These are phyloP conservation scores for Phoebastria nigripes DNA, from an alignment of 2,797 vertebrate species.

Conservation along the genomic window DNA sequence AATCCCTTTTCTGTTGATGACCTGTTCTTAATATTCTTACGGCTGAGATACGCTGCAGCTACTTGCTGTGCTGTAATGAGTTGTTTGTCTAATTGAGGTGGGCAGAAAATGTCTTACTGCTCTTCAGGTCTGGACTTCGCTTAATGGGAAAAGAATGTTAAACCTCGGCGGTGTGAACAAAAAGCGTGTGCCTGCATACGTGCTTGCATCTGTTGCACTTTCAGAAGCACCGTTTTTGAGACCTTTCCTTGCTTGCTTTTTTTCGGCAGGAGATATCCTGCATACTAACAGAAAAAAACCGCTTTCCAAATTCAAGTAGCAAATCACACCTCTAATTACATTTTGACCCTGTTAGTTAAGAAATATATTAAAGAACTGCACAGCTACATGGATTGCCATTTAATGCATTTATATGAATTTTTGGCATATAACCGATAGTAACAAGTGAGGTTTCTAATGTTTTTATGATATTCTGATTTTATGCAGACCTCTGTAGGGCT, in stretches of 20 bases:
- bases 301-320: not conserved
- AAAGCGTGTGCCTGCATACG: not conserved
- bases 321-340: not conserved
- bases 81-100: not conserved
- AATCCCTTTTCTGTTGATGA: not conserved
- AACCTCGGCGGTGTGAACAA: not conserved
- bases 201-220: not conserved
- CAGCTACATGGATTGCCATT: not conserved
- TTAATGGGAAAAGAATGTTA: not conserved
- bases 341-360: not conserved
- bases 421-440: not conserved
- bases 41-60: not conserved
- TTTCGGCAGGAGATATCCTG: not conserved
- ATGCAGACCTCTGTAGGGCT: not conserved
- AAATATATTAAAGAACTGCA: not conserved
- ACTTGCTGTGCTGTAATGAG: not conserved
- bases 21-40: not conserved
- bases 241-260: not conserved
- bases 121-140: not conserved
- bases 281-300: not conserved
- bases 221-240: not conserved
- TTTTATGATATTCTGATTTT: not conserved
- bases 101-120: not conserved
- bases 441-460: not conserved
- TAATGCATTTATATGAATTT: not conserved